Percentiles rank a stretch among this genome's conserved stretches.
These are phyloP conservation scores for Conger conger DNA, from an alignment of 2,113 vertebrate genomes.

Conservation along the genomic window DNA sequence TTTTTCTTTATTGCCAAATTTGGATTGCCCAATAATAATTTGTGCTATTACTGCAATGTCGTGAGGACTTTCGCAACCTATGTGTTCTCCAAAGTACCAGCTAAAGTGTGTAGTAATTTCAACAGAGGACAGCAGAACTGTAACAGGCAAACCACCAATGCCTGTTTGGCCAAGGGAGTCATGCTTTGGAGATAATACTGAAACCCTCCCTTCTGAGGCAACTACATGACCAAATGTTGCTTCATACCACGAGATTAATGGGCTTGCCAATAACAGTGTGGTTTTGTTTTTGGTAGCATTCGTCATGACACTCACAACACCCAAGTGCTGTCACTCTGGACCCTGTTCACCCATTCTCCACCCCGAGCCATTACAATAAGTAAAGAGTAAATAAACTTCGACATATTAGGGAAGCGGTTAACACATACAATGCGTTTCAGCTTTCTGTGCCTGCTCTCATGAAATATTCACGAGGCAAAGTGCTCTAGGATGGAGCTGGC, in stretches of 20 bases:
- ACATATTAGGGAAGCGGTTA: background rate
- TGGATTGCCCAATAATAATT: too few species aligned
- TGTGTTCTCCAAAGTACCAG: too few species aligned
- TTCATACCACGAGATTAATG: background rate
- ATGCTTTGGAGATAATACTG: background rate
- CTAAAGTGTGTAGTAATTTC: background rate
- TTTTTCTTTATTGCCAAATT: too few species aligned
- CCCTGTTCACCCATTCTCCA: background rate
- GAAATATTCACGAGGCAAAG: slow-evolving; percentile 17
- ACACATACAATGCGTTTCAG: background rate
- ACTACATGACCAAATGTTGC: background rate
- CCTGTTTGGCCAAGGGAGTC: background rate
- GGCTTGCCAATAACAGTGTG: background rate
- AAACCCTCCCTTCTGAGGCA: background rate
- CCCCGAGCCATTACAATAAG: background rate
- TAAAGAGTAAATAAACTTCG: background rate
- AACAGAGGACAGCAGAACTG: background rate
- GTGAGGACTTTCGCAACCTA: too few species aligned
- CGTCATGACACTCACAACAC: background rate
- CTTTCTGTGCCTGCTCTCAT: background rate
- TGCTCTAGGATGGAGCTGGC: background rate
- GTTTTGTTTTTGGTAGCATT: background rate
- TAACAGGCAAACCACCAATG: background rate
- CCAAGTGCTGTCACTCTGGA: too few species aligned
- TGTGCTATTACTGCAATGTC: too few species aligned